These are phyloP conservation scores for Dipodomys stephensi DNA, from an alignment of 2,113 vertebrate genomes.

Conservation along the genomic window DNA sequence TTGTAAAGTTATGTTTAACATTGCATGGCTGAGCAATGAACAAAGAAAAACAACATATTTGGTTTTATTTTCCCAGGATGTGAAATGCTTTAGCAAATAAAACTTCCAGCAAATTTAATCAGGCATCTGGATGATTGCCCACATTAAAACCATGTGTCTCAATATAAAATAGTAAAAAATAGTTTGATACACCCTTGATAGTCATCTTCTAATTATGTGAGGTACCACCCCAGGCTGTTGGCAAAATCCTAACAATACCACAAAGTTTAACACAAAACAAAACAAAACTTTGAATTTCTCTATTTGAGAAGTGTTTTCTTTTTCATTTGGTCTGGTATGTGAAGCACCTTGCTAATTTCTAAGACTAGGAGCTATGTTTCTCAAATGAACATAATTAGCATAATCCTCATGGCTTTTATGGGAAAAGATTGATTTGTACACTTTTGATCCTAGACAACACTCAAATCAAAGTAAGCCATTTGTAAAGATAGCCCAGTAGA, in stretches of 20 bases:
- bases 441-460: background rate
- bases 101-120: conserved; percentile 69
- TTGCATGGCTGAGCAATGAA: conserved; percentile 76
- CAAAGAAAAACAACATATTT: conserved; percentile 77
- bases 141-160: conserved; percentile 51
- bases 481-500: background rate
- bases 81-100: conserved; percentile 74
- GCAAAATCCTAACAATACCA: conserved; percentile 8
- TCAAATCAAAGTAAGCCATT: background rate
- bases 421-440: background rate
- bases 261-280: background rate
- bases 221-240: conserved; percentile 33
- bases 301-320: background rate
- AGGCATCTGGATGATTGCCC: conserved; percentile 70
- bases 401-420: background rate
- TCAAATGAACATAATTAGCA: background rate
- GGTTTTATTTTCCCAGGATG: conserved; percentile 79
- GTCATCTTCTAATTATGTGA: conserved; percentile 53
- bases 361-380: background rate
- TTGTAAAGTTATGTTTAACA: conserved; percentile 68
- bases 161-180: conserved; percentile 67
- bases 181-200: conserved; percentile 68
- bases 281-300: background rate
- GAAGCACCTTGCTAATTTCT: background rate
- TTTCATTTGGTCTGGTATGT: background rate